phyloP scores from a whole-genome alignment of 2,888 invertebrate species.

The Prosapia bicincta region DNA sequence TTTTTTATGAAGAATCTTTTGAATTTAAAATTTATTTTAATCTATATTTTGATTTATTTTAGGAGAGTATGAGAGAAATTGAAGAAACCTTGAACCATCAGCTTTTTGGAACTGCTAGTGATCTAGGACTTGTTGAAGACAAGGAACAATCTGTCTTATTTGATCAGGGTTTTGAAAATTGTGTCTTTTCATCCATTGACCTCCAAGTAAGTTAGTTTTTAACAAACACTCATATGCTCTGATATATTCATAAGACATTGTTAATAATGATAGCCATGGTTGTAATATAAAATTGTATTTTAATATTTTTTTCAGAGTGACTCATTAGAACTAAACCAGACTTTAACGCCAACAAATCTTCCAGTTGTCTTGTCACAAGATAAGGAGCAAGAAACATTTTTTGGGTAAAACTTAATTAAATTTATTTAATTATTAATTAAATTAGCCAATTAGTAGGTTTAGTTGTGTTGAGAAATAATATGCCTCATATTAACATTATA shows the following conservation, averaged over 20 bases:
- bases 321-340: constrained; percentile 29
- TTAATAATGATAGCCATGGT: background rate
- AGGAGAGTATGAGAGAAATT: constrained; percentile 47
- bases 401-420: constrained; percentile 1
- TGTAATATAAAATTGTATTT: background rate
- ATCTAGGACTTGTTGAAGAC: constrained; percentile 10
- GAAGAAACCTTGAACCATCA: constrained; percentile 48
- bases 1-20: background rate
- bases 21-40: background rate
- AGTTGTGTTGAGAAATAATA: no score
- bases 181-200: constrained; percentile 36
- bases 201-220: constrained; percentile 33
- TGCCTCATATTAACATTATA: no score
- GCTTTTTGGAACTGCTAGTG: constrained; percentile 38
- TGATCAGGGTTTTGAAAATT: constrained; percentile 35
- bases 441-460: no score
- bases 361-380: constrained; percentile 1
- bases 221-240: no score
- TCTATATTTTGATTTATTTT: constrained; percentile 19
- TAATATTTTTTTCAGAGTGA: constrained; percentile 31
- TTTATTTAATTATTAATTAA: background rate
- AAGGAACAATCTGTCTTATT: constrained; percentile 27
- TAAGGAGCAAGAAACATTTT: background rate
- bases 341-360: background rate
- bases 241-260: no score